Evolutionary conservation across 2,888 invertebrate species (phyloP), one percentile per base, ranked within the genome.

Genomic region (Pseudococcus jackbeardsleyi): DNA sequence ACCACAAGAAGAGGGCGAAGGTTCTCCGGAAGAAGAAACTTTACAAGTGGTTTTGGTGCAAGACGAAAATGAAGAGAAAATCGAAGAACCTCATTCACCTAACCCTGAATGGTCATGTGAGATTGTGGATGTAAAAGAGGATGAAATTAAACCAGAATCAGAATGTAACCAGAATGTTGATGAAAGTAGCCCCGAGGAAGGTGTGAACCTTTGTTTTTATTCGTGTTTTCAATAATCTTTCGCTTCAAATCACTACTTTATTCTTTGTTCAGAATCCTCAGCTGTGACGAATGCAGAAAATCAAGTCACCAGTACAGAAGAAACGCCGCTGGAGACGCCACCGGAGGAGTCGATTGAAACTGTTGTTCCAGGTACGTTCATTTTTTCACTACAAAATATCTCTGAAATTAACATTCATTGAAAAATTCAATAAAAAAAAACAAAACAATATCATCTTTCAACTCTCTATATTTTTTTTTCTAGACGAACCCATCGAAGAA

Each of bases 221-320:
- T 4, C 72, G 19, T 15, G 15, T 33, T 33, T 72, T 33, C 39
- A 6, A 19, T 64, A 22, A 64, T 22, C 22, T 64, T 22, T 22
- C 12, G 4, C 0, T 64, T 22, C 39, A 72, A 7, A 72, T 33
- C 33, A 33, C 33, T 5, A 12, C 12, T 19, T 17, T 15, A 33
- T 72, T 0, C 9, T 9, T 9, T 22, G 0, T 82, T n/a, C 46
- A 82, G 79, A 8, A 0, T 42, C 46, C 19, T 19, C 79, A 11
- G 11, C 5, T 42, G 3, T 19, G 42, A 82, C 9, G 2, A 12
- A 46, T 19, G 19, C 22, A 1, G 79, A 82, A 46, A 82, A 46
- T 46, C 79, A 82, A 82, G 79, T 82, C 42, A 82, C 79, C 5
- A 82, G 79, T 22, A 48, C 82, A 11, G 79, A 88, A 82, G 54